Evolutionary conservation across 1,140 invertebrate genomes (phyloP).

Genomic region (Apis mellifera): Amel_HAv3.1 CM009940.2:5221001-5221500

Average conservation of each 20-base stretch:
- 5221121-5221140: too few species aligned
- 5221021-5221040: not conserved
- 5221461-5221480: too few species aligned
- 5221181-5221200: not conserved
- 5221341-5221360: not conserved
- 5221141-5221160: too few species aligned
- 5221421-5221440: too few species aligned
- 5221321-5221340: conserved; percentile 7
- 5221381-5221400: not conserved
- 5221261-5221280: not conserved
- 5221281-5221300: not conserved
- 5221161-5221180: not conserved
- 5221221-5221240: not conserved
- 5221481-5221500: too few species aligned
- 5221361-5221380: not conserved
- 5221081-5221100: too few species aligned
- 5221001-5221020: not conserved
- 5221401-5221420: too few species aligned
- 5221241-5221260: not conserved
- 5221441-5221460: too few species aligned
- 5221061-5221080: not conserved
- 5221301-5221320: not conserved
- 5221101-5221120: too few species aligned
- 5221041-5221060: too few species aligned
- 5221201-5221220: not conserved